Percentiles rank a stretch among this genome's conserved stretches.
Evolutionary conservation across 2,113 vertebrate genomes (phyloP).

Genomic region (Anseranas semipalmata): DNA sequence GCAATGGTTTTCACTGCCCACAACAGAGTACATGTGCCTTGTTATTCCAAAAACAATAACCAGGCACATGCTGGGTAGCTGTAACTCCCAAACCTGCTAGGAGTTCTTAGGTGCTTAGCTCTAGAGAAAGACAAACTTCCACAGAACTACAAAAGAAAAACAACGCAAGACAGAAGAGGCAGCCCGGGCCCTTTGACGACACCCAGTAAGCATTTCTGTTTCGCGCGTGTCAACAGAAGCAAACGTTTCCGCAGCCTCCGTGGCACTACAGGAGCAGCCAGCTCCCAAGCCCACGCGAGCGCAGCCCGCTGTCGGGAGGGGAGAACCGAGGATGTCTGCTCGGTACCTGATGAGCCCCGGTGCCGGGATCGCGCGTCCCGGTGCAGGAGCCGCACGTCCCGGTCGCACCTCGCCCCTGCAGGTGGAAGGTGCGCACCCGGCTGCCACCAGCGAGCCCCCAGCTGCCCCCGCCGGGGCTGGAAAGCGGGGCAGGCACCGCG

Average conservation of each 20-base stretch:
- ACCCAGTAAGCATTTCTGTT: not conserved
- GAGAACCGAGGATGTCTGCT: not conserved
- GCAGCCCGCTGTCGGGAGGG: not conserved
- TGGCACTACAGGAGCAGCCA: not conserved
- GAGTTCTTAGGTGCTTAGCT: not conserved
- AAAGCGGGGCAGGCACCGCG: not conserved
- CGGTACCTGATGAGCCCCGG: not conserved
- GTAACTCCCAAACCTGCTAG: not conserved
- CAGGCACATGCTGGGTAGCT: not conserved
- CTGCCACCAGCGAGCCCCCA: too few species aligned
- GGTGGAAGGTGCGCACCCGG: not conserved
- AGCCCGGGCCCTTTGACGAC: not conserved
- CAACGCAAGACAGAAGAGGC: not conserved
- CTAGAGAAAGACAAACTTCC: not conserved
- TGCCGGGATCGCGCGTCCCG: not conserved
- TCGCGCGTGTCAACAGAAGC: not conserved
- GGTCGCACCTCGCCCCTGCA: not conserved
- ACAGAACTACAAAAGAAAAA: not conserved
- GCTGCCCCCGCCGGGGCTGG: not conserved
- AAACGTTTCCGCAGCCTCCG: not conserved
- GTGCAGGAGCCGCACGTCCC: too few species aligned
- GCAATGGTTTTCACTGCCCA: conserved; percentile 1
- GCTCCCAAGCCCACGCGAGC: not conserved
- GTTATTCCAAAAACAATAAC: not conserved
- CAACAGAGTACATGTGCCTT: not conserved